These are phyloP conservation scores for Micronisus gabar DNA, from an alignment of 2,113 vertebrate species.

Conservation along the genomic window DNA sequence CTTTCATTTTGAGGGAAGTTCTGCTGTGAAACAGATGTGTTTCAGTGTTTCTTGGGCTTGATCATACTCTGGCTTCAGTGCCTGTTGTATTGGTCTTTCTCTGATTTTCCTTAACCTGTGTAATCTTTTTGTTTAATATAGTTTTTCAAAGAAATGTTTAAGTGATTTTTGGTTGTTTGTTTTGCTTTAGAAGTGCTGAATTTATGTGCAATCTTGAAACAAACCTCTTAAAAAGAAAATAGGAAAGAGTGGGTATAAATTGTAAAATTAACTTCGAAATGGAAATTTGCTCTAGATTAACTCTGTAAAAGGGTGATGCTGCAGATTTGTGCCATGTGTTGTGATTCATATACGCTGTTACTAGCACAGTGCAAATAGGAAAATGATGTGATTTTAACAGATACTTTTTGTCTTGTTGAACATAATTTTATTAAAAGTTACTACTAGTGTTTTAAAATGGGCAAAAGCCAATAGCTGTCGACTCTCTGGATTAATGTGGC, in stretches of 20 bases:
- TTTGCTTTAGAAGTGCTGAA: not conserved
- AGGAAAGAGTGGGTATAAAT: not conserved
- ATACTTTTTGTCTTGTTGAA: not conserved
- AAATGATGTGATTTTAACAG: not conserved
- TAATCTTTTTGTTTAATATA: not conserved
- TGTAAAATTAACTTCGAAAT: not conserved
- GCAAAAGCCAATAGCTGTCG: not conserved
- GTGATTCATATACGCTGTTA: not conserved
- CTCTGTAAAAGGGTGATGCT: not conserved
- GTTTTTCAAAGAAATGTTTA: not conserved
- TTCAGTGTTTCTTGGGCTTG: not conserved
- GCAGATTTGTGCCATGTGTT: not conserved
- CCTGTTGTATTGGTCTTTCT: not conserved
- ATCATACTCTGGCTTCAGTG: not conserved
- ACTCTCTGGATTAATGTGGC: not conserved
- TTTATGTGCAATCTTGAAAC: not conserved
- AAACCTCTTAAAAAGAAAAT: not conserved
- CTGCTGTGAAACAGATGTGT: not conserved
- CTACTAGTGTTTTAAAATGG: not conserved
- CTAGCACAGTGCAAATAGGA: not conserved
- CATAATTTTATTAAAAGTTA: constrained; percentile 12
- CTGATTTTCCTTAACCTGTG: not conserved
- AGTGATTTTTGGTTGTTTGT: not conserved
- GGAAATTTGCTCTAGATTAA: not conserved
- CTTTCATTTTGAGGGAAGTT: not conserved